phyloP scores from a whole-genome alignment of 2,113 vertebrate genomes.

The Phrynosoma platyrhinos region DNA sequence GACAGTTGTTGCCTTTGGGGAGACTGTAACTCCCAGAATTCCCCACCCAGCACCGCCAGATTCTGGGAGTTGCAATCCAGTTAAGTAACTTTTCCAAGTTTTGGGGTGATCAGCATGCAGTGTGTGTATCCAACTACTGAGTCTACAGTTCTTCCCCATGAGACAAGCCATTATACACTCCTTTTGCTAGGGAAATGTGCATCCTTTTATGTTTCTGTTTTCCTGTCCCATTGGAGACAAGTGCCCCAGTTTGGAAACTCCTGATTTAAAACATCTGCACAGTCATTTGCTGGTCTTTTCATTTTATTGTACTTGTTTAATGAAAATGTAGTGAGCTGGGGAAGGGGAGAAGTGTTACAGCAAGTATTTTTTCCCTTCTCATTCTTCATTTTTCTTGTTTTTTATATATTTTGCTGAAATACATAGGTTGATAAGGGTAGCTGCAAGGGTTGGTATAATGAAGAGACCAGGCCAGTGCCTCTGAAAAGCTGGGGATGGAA shows the following conservation, averaged over 20 bases:
- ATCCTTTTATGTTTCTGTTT: neutral
- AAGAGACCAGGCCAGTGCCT: neutral
- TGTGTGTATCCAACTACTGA: neutral
- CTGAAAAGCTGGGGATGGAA: neutral
- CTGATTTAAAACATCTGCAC: neutral
- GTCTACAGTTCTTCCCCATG: too few relatives aligned
- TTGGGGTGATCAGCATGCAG: too few relatives aligned
- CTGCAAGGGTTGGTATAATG: fast-evolving
- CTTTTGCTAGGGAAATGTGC: neutral
- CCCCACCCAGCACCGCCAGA: too few relatives aligned
- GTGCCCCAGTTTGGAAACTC: neutral
- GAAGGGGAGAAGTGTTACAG: neutral
- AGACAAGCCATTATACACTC: neutral
- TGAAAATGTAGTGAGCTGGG: neutral
- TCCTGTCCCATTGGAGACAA: neutral
- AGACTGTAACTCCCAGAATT: too few relatives aligned
- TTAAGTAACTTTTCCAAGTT: too few relatives aligned
- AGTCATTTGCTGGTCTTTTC: neutral
- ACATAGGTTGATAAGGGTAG: slow-evolving; percentile 21
- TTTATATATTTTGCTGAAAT: slow-evolving; percentile 10
- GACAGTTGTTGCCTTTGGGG: too few relatives aligned
- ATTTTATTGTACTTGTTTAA: neutral
- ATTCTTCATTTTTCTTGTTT: neutral
- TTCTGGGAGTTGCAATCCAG: too few relatives aligned
- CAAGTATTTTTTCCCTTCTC: neutral